Base-by-base conservation (phyloP, 1,140 invertebrate genomes). In the Neodiprion virginianus region DNA sequence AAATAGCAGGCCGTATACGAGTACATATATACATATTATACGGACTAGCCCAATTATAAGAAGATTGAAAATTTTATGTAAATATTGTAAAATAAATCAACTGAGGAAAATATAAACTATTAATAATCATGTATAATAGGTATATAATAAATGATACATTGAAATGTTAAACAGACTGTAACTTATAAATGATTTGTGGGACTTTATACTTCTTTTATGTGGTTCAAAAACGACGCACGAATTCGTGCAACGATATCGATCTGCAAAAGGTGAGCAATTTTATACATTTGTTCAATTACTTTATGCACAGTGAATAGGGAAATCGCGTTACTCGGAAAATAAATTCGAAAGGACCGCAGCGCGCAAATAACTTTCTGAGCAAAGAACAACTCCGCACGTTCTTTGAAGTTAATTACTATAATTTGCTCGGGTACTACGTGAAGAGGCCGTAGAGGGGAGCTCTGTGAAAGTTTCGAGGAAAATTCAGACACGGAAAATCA, bases 31-130 rank as follows among this genome's bases (percentile, higher is more conserved):
- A 40, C 28, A 40, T 40, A 40, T 40, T 40, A 40, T 40, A 40
- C 28, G 28, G 28, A 40, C 28, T 40, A 40, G 28, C 28, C 28
- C 28, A 40, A 40, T 40, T 40, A 40, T 40, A 40, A 40, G 28
- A 61, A 3, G 11, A 61, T 61, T 8, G 53, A 61, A 61, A 8
- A 61, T 12, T 61, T 61, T 73, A 79, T 85, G 83, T 84, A 85
- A 84, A 85, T 85, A 84, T 83, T 84, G 83, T 84, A 84, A 83
- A 84, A 79, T 83, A 83, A 81, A 76, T 72, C 23, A 40, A 69
- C 28, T 12, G 17, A 40, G 2, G 28, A 40, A 40, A 40, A 61
- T 61, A 61, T 61, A 40, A 40, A 40, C 28, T 40, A 40, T 40
- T 40, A 40, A 4, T 40, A 40, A 40, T 4, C 8, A 61, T 61